Evolutionary conservation across 2,113 vertebrate genomes (phyloP), one percentile per base, ranked within the genome.

Genomic region (Tetrao urogallus): DNA sequence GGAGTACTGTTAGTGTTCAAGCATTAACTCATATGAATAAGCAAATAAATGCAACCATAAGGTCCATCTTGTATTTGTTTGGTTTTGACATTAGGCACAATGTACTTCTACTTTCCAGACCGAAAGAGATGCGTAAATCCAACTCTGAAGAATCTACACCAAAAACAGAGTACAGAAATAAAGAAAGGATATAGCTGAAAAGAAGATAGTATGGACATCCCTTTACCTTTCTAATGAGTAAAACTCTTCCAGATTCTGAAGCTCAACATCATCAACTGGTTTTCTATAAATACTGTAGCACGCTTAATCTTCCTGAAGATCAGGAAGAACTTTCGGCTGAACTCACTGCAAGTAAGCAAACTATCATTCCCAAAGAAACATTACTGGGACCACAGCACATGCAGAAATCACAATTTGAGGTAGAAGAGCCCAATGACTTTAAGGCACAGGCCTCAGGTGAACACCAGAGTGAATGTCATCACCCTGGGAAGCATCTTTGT

Each of bases 21-120:
- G 16, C 15, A 82, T 30, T 71, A 93, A 81, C 7, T 76, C 61
- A 94, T 28, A 88, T 88, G 64, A 86, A 60, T 36, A 82, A 84
- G 22, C 22, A 6, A 48, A 48, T 22, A 48, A 48, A 48, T 22
- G 92, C 36, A 86, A 93, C 42, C 3, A 0, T 50, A 86, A 88
- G 30, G 89, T 93, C 85, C 13, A 85, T 40, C 38, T 74, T 83
- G 45, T 27, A 83, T 96, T 93, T 96, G 94, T 91, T 96, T 86
- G 42, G 24, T 83, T 95, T 71, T 78, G 47, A 88, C 70, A 90
- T 24, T 0, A 91, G 19, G 34, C 32, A 95, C 42, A 83, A 67
- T 45, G 77, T 7, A 76, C 34, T 70, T 89, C 18, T 6, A 47
- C 15, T 64, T 91, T 75, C 15, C 56, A 74, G 80, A 63, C 6